Conservation (phyloP, 2,113 vertebrate genomes). For the Ptychochromis oligacanthus region DNA sequence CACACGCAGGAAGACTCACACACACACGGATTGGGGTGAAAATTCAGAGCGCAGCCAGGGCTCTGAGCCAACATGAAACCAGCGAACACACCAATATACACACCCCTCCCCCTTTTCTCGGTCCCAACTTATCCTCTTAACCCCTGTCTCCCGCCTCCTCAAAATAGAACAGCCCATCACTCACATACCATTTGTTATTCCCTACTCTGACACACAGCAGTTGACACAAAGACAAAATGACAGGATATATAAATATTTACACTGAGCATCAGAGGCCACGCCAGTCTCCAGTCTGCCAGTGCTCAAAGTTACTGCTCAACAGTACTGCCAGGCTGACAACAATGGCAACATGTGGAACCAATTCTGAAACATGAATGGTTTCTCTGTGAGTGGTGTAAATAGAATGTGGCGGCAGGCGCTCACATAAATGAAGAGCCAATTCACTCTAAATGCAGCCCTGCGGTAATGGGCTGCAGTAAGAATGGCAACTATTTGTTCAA, state of each 20-base stretch:
- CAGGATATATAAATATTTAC: slow-evolving; percentile 76
- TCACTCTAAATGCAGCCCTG: slow-evolving; percentile 48
- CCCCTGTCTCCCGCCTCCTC: slow-evolving; percentile 49
- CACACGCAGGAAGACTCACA: neutral
- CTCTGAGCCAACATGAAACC: slow-evolving; percentile 43
- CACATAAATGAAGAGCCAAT: slow-evolving; percentile 44
- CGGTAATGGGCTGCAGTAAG: slow-evolving; percentile 29
- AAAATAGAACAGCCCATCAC: slow-evolving; percentile 67
- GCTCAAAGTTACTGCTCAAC: slow-evolving; percentile 36
- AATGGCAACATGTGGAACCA: slow-evolving; percentile 69
- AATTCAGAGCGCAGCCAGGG: slow-evolving; percentile 32
- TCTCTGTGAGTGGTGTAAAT: slow-evolving; percentile 50
- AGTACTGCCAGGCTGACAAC: slow-evolving; percentile 38
- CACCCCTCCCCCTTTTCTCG: neutral
- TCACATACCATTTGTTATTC: slow-evolving; percentile 59
- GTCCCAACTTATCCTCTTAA: slow-evolving; percentile 61
- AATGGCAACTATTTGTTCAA: slow-evolving; percentile 53
- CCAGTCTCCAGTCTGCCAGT: slow-evolving; percentile 44
- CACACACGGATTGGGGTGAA: slow-evolving; percentile 22
- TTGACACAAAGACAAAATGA: slow-evolving; percentile 70
- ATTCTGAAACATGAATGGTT: slow-evolving; percentile 58
- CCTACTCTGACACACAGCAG: slow-evolving; percentile 46
- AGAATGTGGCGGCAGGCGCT: slow-evolving; percentile 45
- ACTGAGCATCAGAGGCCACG: slow-evolving; percentile 50
- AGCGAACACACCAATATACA: neutral